Evolutionary conservation across 2,113 vertebrate genomes (phyloP).

Genomic region (Malurus melanocephalus): DNA sequence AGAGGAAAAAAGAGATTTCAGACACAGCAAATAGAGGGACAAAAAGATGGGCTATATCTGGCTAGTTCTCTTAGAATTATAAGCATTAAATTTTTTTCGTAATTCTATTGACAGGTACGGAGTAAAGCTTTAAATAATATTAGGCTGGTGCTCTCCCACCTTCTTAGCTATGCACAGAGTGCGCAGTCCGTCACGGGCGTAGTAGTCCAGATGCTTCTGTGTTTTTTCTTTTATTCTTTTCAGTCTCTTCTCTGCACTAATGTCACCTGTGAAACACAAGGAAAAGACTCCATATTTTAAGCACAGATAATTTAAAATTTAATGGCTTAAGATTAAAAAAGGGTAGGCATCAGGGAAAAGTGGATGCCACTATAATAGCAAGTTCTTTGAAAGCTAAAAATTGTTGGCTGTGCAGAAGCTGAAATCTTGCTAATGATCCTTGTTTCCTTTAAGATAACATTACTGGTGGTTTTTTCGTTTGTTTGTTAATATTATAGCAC

Average conservation of each 20-base stretch:
- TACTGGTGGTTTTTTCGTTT: neutral
- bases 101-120: neutral
- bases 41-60: neutral
- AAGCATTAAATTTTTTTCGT: neutral
- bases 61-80: neutral
- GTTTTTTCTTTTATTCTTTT: constrained; percentile 78
- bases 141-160: constrained; percentile 60
- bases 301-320: neutral
- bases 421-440: neutral
- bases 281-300: neutral
- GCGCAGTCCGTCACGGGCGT: constrained; percentile 85
- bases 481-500: neutral
- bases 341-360: neutral
- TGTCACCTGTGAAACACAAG: constrained; percentile 68
- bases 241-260: constrained; percentile 52
- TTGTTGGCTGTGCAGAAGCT: neutral
- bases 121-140: neutral
- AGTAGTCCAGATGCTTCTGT: constrained; percentile 85
- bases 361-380: neutral
- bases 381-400: neutral
- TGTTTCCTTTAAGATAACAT: neutral
- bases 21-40: neutral
- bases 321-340: neutral
- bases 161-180: constrained; percentile 92
- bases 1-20: neutral